These are phyloP conservation scores for Nebria ingens DNA, from an alignment of 1,140 invertebrate genomes.

Conservation along the genomic window DNA sequence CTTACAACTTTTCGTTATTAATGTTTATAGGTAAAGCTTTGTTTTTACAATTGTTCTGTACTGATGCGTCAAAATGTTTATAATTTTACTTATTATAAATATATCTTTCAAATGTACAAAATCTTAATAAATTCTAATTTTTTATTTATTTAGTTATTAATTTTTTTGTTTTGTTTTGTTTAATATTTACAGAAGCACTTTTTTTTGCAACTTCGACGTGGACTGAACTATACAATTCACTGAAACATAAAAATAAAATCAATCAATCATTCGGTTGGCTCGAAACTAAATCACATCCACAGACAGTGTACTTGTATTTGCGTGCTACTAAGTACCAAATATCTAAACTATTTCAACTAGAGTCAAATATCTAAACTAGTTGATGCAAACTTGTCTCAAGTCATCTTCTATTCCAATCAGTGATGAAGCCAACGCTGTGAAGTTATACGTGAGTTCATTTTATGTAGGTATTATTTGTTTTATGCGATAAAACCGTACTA, in stretches of 20 bases:
- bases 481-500: too few relatives aligned
- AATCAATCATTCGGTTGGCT: background rate
- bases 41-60: too few relatives aligned
- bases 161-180: too few relatives aligned
- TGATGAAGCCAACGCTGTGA: too few relatives aligned
- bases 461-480: too few relatives aligned
- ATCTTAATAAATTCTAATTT: slow-evolving; percentile 3
- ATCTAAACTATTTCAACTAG: background rate
- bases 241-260: slow-evolving; percentile 5
- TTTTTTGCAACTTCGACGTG: background rate
- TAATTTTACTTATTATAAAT: background rate
- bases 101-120: slow-evolving; percentile 5
- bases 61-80: slow-evolving; percentile 2
- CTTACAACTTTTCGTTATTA: background rate
- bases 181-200: background rate
- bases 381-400: too few relatives aligned
- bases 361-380: too few relatives aligned
- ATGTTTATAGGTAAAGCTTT: background rate
- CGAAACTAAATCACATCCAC: background rate
- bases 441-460: too few relatives aligned
- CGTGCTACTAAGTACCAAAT: slow-evolving; percentile 4
- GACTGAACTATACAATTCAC: slow-evolving; percentile 6
- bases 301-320: background rate
- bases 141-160: background rate
- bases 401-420: too few relatives aligned